Evolutionary conservation across 2,888 invertebrate genomes (phyloP).

Genomic region (Acanthosoma haemorrhoidale): DNA sequence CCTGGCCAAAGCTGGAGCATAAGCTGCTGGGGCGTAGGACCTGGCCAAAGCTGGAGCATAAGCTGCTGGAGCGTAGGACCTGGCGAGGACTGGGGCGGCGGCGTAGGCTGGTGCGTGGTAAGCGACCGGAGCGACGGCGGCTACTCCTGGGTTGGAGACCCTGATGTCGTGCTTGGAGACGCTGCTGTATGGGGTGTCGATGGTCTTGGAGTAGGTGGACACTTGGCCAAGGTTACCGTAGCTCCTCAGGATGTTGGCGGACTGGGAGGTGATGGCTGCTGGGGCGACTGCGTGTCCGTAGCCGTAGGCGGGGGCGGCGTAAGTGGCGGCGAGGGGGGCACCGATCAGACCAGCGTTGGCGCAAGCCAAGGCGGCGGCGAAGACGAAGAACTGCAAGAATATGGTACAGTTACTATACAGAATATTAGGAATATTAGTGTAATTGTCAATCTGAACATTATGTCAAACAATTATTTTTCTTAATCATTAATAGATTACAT

Average conservation of each 20-base stretch:
- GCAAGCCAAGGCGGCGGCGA: constrained; percentile 42
- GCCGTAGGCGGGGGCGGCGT: constrained; percentile 44
- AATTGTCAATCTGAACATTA: too few relatives aligned
- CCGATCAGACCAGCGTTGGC: constrained; percentile 26
- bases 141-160: constrained; percentile 50
- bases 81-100: constrained; percentile 41
- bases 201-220: constrained; percentile 64
- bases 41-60: constrained; percentile 35
- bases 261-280: constrained; percentile 52
- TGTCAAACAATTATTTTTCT: too few relatives aligned
- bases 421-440: too few relatives aligned
- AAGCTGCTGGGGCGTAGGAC: constrained; percentile 29
- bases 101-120: constrained; percentile 36
- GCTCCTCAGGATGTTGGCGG: constrained; percentile 56
- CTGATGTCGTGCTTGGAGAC: constrained; percentile 64
- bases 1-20: constrained; percentile 2
- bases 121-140: constrained; percentile 40
- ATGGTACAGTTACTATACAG: too few relatives aligned
- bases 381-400: constrained; percentile 26
- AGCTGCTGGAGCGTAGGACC: constrained; percentile 41
- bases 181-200: constrained; percentile 67
- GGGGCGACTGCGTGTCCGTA: constrained; percentile 47
- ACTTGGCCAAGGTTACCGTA: constrained; percentile 62
- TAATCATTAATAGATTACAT: too few relatives aligned
- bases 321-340: constrained; percentile 20